A percentile compares a stretch with the other conserved stretches of the same genome.
phyloP scores from a whole-genome alignment of 2,797 vertebrate genomes.

The Okamejei kenojei region DNA sequence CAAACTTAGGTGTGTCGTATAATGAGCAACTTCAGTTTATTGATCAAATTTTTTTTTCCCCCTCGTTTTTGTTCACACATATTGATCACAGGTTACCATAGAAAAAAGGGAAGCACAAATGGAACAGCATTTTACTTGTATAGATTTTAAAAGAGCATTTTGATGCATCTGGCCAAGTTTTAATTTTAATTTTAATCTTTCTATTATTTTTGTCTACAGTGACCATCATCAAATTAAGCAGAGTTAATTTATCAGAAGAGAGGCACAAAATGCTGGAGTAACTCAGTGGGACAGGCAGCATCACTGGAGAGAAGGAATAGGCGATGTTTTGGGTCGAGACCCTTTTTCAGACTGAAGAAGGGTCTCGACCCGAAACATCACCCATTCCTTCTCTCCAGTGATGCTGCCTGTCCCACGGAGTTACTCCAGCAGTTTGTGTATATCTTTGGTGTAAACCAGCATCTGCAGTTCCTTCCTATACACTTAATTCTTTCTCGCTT shows the following conservation, averaged over 20 bases:
- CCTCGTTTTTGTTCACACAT: neutral
- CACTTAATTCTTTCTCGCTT: neutral
- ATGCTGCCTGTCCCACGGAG: too few relatives aligned
- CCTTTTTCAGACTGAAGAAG: too few relatives aligned
- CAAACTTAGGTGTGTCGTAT: neutral
- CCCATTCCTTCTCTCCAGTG: too few relatives aligned
- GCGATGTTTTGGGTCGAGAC: too few relatives aligned
- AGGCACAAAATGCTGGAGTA: too few relatives aligned
- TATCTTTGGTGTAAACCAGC: too few relatives aligned
- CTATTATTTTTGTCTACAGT: neutral
- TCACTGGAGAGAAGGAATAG: too few relatives aligned
- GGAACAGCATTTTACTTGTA: neutral
- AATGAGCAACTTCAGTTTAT: neutral
- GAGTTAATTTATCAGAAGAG: neutral
- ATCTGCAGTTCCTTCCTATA: too few relatives aligned
- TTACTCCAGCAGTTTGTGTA: too few relatives aligned
- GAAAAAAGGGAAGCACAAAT: neutral
- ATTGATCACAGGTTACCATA: neutral
- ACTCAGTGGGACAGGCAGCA: too few relatives aligned
- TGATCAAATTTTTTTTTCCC: neutral
- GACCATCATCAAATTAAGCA: neutral
- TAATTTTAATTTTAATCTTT: neutral
- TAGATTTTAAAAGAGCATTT: neutral
- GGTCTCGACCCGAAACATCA: too few relatives aligned
- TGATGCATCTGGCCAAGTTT: neutral